phyloP scores from a whole-genome alignment of 2,888 invertebrate genomes.

The Abrostola tripartita region DNA sequence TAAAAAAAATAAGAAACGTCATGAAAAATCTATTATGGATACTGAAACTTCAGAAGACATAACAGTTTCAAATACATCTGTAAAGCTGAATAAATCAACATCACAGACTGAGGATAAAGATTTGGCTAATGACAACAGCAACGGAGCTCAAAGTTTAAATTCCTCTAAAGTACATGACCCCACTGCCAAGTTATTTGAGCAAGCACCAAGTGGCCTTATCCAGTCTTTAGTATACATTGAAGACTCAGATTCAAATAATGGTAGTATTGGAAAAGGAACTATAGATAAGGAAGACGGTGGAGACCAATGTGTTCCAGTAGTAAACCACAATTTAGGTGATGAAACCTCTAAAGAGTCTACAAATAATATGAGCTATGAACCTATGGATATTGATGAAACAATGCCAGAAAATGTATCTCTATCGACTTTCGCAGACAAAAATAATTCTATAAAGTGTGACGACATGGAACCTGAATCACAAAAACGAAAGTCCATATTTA shows the following conservation, averaged over 20 bases:
- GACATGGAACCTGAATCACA: constrained; percentile 17
- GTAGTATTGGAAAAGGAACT: constrained; percentile 50
- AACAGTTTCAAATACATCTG: constrained; percentile 16
- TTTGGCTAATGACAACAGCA: constrained; percentile 9
- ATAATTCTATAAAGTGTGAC: constrained; percentile 31
- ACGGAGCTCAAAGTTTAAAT: constrained; percentile 12
- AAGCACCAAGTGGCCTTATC: constrained; percentile 60
- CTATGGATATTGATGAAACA: constrained; percentile 85
- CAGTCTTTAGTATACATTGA: constrained; percentile 71
- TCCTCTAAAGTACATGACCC: constrained; percentile 20
- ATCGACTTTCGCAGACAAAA: constrained; percentile 55
- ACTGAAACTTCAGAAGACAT: constrained; percentile 21
- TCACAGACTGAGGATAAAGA: constrained; percentile 6
- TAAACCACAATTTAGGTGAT: constrained; percentile 57
- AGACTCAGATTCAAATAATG: constrained; percentile 74
- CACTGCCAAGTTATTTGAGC: constrained; percentile 64
- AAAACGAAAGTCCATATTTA: constrained; percentile 53
- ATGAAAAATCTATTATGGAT: constrained; percentile 25
- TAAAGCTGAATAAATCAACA: constrained; percentile 15
- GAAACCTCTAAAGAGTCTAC: constrained; percentile 36
- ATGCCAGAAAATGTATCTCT: constrained; percentile 72
- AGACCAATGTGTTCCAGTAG: constrained; percentile 80
- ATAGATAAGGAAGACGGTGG: constrained; percentile 60
- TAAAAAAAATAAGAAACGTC: constrained; percentile 44
- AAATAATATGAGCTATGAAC: constrained; percentile 72